These are phyloP conservation scores for Conger conger DNA, from an alignment of 2,113 vertebrate genomes.

Conservation along the genomic window DNA sequence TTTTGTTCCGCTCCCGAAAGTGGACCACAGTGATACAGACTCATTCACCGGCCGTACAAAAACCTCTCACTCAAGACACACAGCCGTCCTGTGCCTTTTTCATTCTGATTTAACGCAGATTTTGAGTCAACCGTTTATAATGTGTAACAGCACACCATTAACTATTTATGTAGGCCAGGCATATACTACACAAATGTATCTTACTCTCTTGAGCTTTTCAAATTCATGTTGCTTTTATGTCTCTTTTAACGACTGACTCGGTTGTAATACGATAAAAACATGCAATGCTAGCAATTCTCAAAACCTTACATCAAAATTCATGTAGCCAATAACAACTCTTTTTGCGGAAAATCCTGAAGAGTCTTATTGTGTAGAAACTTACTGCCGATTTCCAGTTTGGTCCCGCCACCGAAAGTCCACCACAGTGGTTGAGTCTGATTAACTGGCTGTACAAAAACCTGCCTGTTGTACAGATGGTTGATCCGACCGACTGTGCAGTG, in stretches of 20 bases:
- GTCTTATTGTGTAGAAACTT: background rate
- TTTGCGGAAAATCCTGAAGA: too few species aligned
- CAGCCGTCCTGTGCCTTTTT: background rate
- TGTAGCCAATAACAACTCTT: too few species aligned
- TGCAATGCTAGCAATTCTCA: too few species aligned
- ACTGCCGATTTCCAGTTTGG: background rate
- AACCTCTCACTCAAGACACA: background rate
- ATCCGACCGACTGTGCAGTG: background rate
- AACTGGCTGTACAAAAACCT: background rate
- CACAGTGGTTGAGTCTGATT: conserved; percentile 1
- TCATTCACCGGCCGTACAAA: background rate
- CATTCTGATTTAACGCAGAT: background rate
- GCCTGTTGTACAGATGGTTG: background rate
- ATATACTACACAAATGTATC: too few species aligned
- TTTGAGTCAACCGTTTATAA: too few species aligned
- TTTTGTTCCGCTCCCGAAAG: background rate
- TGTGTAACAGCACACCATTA: too few species aligned
- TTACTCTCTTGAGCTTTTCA: too few species aligned
- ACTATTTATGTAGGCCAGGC: too few species aligned
- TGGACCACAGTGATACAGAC: background rate
- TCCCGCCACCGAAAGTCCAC: conserved; percentile 4
- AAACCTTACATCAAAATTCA: too few species aligned
- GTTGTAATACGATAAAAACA: too few species aligned
- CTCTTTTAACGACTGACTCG: too few species aligned
- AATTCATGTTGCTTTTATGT: too few species aligned